Base-by-base conservation (phyloP, 2,888 invertebrate genomes). In the Graphium colonna region DNA sequence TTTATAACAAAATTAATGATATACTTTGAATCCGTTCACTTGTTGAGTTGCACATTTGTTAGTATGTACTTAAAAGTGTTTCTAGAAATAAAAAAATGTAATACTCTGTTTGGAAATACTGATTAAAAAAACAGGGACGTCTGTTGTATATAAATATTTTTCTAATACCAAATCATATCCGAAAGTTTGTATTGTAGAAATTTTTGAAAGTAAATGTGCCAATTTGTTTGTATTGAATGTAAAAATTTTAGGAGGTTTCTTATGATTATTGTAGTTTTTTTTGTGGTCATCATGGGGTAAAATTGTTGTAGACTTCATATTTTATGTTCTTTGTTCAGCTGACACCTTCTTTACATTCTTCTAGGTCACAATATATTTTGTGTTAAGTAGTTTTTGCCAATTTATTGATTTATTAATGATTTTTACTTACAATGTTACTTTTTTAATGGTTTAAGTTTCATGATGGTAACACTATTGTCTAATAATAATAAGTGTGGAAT, bases 251-350 rank as follows among this genome's bases (percentile, higher is more conserved):
- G 58, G 45, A 59, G 55, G 54, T 58, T 21, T 21, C 21, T 21
- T 21, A 21, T 21, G 21, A 21, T 21, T 21, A 51, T 60, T 57
- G 10, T 18, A 18, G 26, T 10, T 59, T 56, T 54, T 57, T 58
- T 45, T 52, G 62, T 45, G 55, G 59, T 57, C 58, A 59, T 55
- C 43, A 50, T 53, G 64, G 60, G 59, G 65, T 51, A 60, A 59
- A 65, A 60, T 68, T 70, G 71, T 73, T 75, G 65, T 68, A 60
- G 57, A 64, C 60, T 72, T 68, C 60, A 74, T 66, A 75, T 70
- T 75, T 69, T 76, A 74, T 73, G 68, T 67, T 66, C 68, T 62
- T 58, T 57, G 42, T 53, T 39, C 51, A 43, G n/a, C 39, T 43
- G 9, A 5, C 15, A 18, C 8, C 26, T 31, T 41, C 31, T 33